Conservation (phyloP, 2,888 invertebrate species). For the Panzeria rudis region DNA sequence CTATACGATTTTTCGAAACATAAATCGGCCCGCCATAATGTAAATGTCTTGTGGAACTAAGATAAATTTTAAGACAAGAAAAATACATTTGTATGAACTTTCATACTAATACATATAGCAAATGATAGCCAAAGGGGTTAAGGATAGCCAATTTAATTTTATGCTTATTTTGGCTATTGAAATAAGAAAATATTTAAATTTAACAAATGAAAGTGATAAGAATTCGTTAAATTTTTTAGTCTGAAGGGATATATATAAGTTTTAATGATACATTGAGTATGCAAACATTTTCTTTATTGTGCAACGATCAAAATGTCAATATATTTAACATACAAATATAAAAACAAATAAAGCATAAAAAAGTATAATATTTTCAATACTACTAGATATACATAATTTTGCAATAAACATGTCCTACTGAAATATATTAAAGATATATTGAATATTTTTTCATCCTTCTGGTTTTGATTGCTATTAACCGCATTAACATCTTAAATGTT, state of each 20-base stretch:
- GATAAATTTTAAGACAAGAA: not conserved
- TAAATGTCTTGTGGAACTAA: not conserved
- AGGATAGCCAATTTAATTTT: not conserved
- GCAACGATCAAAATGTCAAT: too few relatives aligned
- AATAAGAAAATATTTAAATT: not conserved
- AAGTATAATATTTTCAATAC: too few relatives aligned
- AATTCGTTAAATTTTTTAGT: not conserved
- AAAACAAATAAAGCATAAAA: too few relatives aligned
- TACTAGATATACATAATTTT: too few relatives aligned
- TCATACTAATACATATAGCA: not conserved
- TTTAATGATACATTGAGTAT: not conserved
- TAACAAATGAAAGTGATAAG: not conserved
- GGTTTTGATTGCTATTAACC: not conserved
- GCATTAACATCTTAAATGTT: not conserved
- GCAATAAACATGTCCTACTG: too few relatives aligned
- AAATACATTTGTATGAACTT: not conserved
- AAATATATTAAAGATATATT: too few relatives aligned
- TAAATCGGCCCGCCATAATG: too few relatives aligned
- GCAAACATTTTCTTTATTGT: not conserved
- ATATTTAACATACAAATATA: too few relatives aligned
- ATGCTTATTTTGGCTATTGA: not conserved
- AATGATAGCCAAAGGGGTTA: not conserved
- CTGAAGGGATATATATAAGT: too few relatives aligned
- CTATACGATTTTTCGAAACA: too few relatives aligned
- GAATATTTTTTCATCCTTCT: not conserved